A percentile compares a stretch with the other conserved stretches of the same genome.
Conservation (phyloP, 1,140 invertebrate genomes). For the Pinna nobilis region DNA sequence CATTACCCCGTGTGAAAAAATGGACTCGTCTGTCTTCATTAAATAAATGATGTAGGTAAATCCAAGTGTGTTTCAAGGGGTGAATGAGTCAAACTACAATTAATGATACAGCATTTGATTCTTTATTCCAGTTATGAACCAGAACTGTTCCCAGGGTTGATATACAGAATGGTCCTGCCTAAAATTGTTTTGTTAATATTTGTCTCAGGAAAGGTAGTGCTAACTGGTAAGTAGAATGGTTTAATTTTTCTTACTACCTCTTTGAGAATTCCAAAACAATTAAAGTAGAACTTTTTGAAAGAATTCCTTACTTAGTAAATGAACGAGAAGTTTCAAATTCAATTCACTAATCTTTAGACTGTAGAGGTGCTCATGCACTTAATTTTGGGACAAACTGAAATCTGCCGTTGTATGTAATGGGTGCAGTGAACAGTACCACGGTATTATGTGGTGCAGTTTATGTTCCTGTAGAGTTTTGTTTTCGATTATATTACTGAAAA, state of each 20-base stretch:
- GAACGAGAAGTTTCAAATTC: no score
- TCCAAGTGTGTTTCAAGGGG: no score
- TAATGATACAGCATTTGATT: no score
- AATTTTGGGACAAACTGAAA: no score
- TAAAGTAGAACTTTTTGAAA: neutral
- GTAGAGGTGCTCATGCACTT: no score
- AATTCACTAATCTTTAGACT: no score
- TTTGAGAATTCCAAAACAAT: neutral
- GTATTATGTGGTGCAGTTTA: no score
- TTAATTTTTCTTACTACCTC: neutral
- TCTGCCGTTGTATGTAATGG: neutral
- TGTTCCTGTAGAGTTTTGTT: no score
- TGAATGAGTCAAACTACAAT: no score
- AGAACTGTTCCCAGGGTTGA: slow-evolving; percentile 96
- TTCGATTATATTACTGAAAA: no score
- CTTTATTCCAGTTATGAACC: slow-evolving; percentile 78
- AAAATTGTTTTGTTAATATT: slow-evolving; percentile 99
- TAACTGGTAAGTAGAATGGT: slow-evolving; percentile 83
- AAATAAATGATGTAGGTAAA: neutral
- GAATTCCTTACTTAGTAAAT: no score
- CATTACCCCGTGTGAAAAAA: neutral
- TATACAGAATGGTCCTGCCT: slow-evolving; percentile 99
- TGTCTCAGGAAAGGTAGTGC: slow-evolving; percentile 98
- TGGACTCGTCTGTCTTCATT: neutral
- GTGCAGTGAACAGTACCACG: no score